Percentiles rank a stretch among this genome's conserved stretches.
These are phyloP conservation scores for Strix aluco DNA, from an alignment of 2,113 vertebrate species.

Conservation along the genomic window DNA sequence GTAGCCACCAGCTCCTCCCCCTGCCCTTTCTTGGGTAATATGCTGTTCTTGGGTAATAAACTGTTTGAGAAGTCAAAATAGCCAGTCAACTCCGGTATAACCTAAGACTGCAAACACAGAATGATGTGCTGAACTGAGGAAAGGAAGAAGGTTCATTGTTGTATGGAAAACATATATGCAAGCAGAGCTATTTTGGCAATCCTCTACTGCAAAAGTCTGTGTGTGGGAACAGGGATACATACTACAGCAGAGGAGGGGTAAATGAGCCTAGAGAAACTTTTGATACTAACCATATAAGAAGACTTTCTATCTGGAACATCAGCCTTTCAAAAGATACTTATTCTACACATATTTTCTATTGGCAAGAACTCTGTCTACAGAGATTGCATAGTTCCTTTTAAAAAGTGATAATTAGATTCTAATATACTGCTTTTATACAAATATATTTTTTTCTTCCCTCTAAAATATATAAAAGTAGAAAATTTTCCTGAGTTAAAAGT, in stretches of 20 bases:
- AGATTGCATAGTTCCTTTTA: neutral
- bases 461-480: neutral
- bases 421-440: neutral
- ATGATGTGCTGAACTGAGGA: neutral
- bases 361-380: neutral
- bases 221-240: neutral
- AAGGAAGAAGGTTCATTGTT: neutral
- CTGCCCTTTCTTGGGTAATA: neutral
- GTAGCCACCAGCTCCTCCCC: neutral
- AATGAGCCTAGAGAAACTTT: neutral
- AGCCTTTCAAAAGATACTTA: neutral
- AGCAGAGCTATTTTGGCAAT: neutral
- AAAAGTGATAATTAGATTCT: neutral
- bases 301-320: neutral
- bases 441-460: neutral
- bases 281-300: neutral
- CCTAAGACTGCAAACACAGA: fast-evolving
- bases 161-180: neutral
- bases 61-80: neutral
- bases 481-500: neutral
- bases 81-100: neutral
- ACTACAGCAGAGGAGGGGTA: neutral
- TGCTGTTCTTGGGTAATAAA: neutral
- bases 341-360: neutral
- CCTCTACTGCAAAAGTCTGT: neutral